Evolutionary conservation across 2,113 vertebrate species (phyloP).

Genomic region (Polypterus senegalus): DNA sequence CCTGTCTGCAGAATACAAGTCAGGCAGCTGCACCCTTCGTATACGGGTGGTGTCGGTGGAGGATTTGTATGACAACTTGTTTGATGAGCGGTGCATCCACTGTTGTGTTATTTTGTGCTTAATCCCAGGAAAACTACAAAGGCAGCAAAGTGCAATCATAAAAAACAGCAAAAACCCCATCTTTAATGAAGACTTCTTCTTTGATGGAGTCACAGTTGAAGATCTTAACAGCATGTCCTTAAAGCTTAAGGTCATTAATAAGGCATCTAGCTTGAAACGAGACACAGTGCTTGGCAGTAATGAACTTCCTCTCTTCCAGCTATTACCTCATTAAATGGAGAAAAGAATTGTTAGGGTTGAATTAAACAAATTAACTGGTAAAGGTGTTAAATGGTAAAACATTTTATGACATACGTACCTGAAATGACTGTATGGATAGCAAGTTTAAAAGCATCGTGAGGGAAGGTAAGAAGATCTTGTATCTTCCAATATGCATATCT

Average conservation of each 20-base stretch:
- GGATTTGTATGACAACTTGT: constrained; percentile 20
- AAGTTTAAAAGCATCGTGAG: too few relatives aligned
- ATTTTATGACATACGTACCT: too few relatives aligned
- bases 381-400: too few relatives aligned
- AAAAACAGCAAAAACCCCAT: constrained; percentile 38
- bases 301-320: constrained; percentile 35
- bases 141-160: constrained; percentile 43
- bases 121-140: constrained; percentile 46
- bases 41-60: constrained; percentile 45
- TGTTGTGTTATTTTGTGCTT: constrained; percentile 44
- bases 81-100: constrained; percentile 25
- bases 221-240: constrained; percentile 34
- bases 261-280: constrained; percentile 31
- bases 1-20: constrained; percentile 33
- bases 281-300: constrained; percentile 33
- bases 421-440: too few relatives aligned
- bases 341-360: background rate
- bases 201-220: constrained; percentile 34
- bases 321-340: constrained; percentile 26
- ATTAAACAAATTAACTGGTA: too few relatives aligned
- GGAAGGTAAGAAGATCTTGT: too few relatives aligned
- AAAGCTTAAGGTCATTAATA: constrained; percentile 43
- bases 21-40: constrained; percentile 24
- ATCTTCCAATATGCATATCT: too few relatives aligned
- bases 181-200: constrained; percentile 59